Evolutionary conservation across 2,888 invertebrate species (phyloP).

Genomic region (Nesidiocoris tenuis): DNA sequence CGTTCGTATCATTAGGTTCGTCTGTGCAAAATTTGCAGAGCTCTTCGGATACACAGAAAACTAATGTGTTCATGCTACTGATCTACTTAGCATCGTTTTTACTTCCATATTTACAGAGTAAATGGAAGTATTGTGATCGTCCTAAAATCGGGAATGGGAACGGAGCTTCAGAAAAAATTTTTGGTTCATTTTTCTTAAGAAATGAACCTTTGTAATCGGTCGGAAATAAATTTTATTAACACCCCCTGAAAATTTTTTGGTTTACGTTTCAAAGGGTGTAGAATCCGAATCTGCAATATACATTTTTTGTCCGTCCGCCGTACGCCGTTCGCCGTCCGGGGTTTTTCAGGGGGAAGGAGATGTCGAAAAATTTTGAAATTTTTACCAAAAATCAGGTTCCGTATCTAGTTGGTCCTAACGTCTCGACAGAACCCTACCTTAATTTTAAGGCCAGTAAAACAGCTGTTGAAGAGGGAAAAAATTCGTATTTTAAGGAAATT

Average conservation of each 20-base stretch:
- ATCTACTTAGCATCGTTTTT: too few species aligned
- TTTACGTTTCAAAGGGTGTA: neutral
- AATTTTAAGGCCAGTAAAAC: neutral
- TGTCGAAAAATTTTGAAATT: neutral
- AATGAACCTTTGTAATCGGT: neutral
- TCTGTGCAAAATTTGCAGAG: too few species aligned
- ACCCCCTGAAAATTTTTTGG: neutral
- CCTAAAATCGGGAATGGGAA: too few species aligned
- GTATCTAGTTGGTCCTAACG: neutral
- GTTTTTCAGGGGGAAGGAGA: neutral
- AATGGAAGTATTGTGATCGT: too few species aligned
- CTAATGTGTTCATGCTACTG: too few species aligned
- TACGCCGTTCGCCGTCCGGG: neutral
- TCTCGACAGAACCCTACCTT: neutral
- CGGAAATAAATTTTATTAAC: neutral
- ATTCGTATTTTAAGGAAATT: neutral
- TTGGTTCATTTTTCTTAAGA: neutral
- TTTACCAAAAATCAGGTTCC: neutral
- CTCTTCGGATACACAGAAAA: too few species aligned
- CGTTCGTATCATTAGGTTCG: too few species aligned
- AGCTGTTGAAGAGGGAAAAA: neutral
- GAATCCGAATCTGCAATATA: neutral
- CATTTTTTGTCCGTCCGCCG: neutral
- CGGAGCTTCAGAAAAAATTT: too few species aligned
- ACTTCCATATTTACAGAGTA: too few species aligned